Base-by-base conservation (phyloP, 2,888 invertebrate genomes). In the Apodemia zela region DNA sequence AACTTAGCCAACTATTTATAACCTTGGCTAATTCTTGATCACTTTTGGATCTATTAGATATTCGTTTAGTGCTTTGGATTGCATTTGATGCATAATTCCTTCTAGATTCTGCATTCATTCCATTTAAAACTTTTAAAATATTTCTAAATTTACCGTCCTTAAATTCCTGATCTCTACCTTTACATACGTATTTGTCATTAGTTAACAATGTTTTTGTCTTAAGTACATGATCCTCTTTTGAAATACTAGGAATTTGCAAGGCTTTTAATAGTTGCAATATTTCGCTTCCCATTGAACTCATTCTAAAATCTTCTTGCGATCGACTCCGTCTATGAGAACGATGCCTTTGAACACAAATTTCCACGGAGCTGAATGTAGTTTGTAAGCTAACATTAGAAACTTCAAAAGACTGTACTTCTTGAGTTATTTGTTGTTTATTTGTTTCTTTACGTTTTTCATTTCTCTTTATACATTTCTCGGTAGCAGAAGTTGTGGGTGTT, bases 221-320 rank as follows among this genome's bases (percentile, higher is more conserved):
- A 72, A 33, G 78, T 63, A 18, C 21, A 33, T 47, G 47, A 17
- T 2, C 8, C 8, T 51, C 29, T 57, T 65, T 68, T 17, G 64
- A 63, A 49, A 35, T 61, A 21, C 17, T 57, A 17, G 64, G 49
- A 38, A 29, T 33, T 58, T 65, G 63, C 13, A 65, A 57, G 54
- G 76, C 72, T 64, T 78, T 68, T 0, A 82, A 66, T 11, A 78
- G 64, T 2, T 73, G 70, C 33, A 78, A 15, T n/a, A 76, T 71
- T 66, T 73, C 74, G 61, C 70, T 71, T 64, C 71, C 72, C 1
- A 71, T 66, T 49, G 72, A 70, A 64, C 70, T 66, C 0, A 70
- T 54, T 60, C 70, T 73, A 25, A 81, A 63, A 45, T 78, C 74
- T 61, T 78, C 82, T 66, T 82, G 74, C 1, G 81, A 85, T 65